These are phyloP conservation scores for Acronicta aceris DNA, from an alignment of 2,888 invertebrate species.

Conservation along the genomic window DNA sequence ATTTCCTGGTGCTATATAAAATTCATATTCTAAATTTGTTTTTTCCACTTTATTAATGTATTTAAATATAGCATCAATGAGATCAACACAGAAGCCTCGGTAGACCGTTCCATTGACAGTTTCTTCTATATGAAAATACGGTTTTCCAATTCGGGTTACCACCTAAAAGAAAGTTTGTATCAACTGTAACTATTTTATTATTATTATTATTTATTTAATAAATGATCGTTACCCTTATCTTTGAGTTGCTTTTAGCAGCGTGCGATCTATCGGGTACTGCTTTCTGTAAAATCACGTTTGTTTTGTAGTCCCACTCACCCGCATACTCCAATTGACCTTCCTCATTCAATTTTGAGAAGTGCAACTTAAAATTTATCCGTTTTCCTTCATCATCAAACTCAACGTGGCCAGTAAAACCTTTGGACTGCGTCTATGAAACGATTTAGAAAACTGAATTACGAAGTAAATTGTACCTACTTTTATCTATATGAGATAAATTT, in stretches of 20 bases:
- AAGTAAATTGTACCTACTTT: no score
- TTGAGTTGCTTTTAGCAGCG: slow-evolving; percentile 80
- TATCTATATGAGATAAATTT: no score
- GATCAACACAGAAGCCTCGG: slow-evolving; percentile 96
- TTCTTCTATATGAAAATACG: slow-evolving; percentile 71
- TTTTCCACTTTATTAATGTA: slow-evolving; percentile 66
- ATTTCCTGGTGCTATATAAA: slow-evolving; percentile 91
- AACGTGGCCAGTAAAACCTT: slow-evolving; percentile 91
- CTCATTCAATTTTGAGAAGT: slow-evolving; percentile 85
- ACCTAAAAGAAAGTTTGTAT: slow-evolving; percentile 82
- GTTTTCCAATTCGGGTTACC: slow-evolving; percentile 81
- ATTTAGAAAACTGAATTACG: no score
- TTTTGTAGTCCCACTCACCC: slow-evolving; percentile 87
- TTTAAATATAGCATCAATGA: slow-evolving; percentile 92
- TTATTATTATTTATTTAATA: slow-evolving; percentile 1
- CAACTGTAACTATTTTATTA: not conserved
- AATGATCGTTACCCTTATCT: slow-evolving; percentile 87
- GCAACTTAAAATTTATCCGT: slow-evolving; percentile 89
- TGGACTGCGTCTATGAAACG: slow-evolving; percentile 79
- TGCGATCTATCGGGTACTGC: slow-evolving; percentile 72
- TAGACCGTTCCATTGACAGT: slow-evolving; percentile 75
- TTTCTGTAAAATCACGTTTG: slow-evolving; percentile 69
- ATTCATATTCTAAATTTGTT: slow-evolving; percentile 89
- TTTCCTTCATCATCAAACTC: slow-evolving; percentile 91
- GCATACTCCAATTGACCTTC: slow-evolving; percentile 89